A percentile compares a stretch with the other conserved stretches of the same genome.
Conservation (phyloP, 2,113 vertebrate genomes). For the Cyanoliseus patagonus region DNA sequence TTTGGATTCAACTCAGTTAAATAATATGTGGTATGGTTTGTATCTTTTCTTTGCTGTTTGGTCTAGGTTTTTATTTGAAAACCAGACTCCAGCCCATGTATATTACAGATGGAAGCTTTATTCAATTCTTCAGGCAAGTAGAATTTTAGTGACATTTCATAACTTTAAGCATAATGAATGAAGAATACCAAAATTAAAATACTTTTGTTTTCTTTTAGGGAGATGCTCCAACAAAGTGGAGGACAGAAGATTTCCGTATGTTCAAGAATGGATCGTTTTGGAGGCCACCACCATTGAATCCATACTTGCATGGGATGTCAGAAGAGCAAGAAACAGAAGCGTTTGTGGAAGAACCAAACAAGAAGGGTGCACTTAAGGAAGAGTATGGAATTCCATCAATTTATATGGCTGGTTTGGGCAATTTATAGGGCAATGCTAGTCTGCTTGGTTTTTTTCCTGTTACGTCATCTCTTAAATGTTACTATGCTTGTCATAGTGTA, state of each 20-base stretch:
- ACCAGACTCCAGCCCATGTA: conserved; percentile 98
- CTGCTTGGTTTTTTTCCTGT: background rate
- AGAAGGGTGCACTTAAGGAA: conserved; percentile 96
- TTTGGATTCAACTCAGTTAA: background rate
- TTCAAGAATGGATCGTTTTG: conserved; percentile 98
- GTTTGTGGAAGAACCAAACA: conserved; percentile 88
- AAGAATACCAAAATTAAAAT: background rate
- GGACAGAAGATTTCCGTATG: conserved; percentile 96
- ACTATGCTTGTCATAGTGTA: background rate
- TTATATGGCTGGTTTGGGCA: background rate
- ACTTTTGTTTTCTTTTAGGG: conserved; percentile 75
- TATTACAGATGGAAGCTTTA: conserved; percentile 99
- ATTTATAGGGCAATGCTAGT: background rate
- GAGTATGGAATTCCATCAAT: conserved; percentile 80
- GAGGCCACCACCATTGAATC: conserved; percentile 95
- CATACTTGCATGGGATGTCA: conserved; percentile 92
- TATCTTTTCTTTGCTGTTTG: background rate
- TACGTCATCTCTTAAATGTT: background rate
- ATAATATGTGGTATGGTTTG: background rate
- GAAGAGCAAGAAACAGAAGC: conserved; percentile 92
- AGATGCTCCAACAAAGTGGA: conserved; percentile 95
- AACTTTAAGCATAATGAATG: background rate
- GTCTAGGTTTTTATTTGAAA: conserved; percentile 97
- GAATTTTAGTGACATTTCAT: background rate
- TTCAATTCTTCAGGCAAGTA: conserved; percentile 93